Evolutionary conservation across 2,888 invertebrate genomes (phyloP).

Genomic region (Yponomeuta plumbellus): DNA sequence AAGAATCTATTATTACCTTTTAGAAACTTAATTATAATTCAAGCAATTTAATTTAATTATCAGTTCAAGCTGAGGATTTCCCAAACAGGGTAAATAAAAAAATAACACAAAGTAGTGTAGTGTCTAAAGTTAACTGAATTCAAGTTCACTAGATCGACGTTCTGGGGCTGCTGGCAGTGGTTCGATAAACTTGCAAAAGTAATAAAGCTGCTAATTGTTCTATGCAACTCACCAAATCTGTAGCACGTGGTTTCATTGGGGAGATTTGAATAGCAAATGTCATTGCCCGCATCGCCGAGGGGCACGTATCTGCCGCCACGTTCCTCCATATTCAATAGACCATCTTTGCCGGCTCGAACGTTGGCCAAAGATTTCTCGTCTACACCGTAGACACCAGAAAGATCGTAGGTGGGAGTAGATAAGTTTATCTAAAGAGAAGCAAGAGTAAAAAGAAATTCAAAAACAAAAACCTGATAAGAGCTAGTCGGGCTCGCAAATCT

Average conservation of each 20-base stretch:
- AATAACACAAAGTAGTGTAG: no score
- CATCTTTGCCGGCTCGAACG: conserved; percentile 42
- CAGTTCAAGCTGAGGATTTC: no score
- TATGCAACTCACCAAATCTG: conserved; percentile 47
- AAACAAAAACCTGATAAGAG: no score
- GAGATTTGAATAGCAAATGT: conserved; percentile 41
- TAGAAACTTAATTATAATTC: no score
- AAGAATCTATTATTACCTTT: no score
- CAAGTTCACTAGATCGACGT: no score
- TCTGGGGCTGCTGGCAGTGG: no score
- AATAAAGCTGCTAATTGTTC: neutral
- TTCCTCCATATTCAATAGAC: conserved; percentile 44
- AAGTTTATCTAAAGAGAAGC: conserved; percentile 44
- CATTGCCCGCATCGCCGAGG: conserved; percentile 25
- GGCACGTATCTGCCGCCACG: conserved; percentile 42
- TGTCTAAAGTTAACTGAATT: no score
- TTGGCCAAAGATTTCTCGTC: conserved; percentile 38
- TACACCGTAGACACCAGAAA: conserved; percentile 55
- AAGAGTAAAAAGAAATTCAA: no score
- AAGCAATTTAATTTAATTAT: no score
- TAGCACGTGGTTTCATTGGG: conserved; percentile 45
- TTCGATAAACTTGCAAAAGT: neutral
- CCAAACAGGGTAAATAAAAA: no score
- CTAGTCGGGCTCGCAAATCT: no score
- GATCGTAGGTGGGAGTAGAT: conserved; percentile 54